Conservation (phyloP, 2,888 invertebrate species). For the Lepidonotus clava region DNA sequence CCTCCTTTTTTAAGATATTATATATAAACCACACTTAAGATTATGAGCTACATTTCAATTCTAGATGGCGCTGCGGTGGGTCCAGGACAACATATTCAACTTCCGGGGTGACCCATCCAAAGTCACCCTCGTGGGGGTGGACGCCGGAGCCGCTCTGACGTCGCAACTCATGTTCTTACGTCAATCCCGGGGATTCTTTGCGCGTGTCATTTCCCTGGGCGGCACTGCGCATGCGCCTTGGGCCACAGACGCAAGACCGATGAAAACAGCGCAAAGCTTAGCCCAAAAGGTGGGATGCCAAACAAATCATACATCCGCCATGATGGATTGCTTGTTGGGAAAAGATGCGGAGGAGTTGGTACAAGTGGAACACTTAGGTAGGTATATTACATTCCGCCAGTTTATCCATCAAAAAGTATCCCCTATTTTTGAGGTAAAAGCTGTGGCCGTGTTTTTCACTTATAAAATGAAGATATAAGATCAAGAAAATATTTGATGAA, state of each 20-base stretch:
- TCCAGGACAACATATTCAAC: neutral
- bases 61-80: conserved; percentile 29
- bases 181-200: neutral
- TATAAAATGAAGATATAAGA: too few relatives aligned
- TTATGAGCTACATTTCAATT: too few relatives aligned
- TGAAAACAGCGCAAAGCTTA: neutral
- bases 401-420: too few relatives aligned
- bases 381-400: neutral
- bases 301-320: neutral
- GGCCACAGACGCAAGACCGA: neutral
- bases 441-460: too few relatives aligned
- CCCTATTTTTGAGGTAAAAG: too few relatives aligned
- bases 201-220: neutral
- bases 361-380: neutral
- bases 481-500: too few relatives aligned
- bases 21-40: too few relatives aligned
- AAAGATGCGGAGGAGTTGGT: neutral
- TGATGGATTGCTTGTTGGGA: neutral
- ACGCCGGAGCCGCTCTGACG: neutral
- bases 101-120: neutral
- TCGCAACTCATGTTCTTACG: neutral
- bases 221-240: neutral
- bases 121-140: neutral
- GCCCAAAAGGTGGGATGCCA: neutral
- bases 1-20: neutral